phyloP scores from a whole-genome alignment of 2,113 vertebrate species.

The Morphnarchus princeps region DNA sequence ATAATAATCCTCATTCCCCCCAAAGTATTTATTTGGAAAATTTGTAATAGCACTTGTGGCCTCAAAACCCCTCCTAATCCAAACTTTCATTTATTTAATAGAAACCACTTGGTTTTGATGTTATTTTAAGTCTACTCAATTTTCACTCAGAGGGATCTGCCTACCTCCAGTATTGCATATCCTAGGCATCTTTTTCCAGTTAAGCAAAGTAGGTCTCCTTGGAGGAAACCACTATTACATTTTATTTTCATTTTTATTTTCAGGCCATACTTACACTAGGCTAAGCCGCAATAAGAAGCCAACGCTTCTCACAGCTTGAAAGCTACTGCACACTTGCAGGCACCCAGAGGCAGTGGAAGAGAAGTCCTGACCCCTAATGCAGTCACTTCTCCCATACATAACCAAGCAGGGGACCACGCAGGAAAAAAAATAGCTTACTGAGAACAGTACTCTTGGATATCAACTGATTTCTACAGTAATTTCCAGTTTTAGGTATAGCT shows the following conservation, averaged over 20 bases:
- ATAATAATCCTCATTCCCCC: background rate
- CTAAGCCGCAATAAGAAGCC: background rate
- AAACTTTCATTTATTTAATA: conserved; percentile 4
- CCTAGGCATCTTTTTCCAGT: background rate
- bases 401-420: background rate
- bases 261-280: background rate
- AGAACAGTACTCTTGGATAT: background rate
- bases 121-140: background rate
- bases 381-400: background rate
- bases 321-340: background rate
- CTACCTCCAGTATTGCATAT: background rate
- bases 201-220: background rate
- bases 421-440: background rate
- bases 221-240: background rate
- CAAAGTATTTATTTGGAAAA: conserved; percentile 37
- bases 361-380: background rate
- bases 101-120: background rate
- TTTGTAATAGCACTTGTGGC: background rate
- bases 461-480: background rate
- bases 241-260: background rate
- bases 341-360: background rate
- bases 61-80: conserved; percentile 2
- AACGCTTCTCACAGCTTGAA: background rate
- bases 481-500: background rate
- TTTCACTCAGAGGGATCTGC: background rate